Evolutionary conservation across 2,888 invertebrate genomes (phyloP), one percentile per base, ranked within the genome.

Genomic region (Ecliptopera silaceata): DNA sequence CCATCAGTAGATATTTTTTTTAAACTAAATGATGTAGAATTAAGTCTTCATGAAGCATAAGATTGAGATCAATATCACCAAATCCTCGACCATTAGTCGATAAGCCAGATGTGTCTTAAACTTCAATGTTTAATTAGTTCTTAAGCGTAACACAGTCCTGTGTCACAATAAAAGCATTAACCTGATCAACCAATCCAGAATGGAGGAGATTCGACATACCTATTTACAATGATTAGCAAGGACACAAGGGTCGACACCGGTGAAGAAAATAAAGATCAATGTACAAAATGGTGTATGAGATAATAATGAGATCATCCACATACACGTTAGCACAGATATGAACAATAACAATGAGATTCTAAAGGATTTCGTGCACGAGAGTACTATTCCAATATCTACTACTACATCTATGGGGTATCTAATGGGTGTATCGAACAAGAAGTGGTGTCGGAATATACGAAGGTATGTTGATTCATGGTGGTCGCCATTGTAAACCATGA

Each of bases 121-220:
- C 66, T 54, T 59, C 29, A 50, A 65, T 66, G 64, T 68, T 75
- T 55, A 70, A 79, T 80, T 80, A 84, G 80, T 76, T 73, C 72
- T 68, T 71, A 88, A 87, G 86, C 77, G 75, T 81, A 75, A 68
- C 74, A 70, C 59, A 59, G 38, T 69, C 68, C 8, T 61, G 49
- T 63, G 70, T 79, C 70, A 69, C 67, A 65, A 56, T 59, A 4
- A 59, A 75, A 84, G 82, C 84, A 79, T 80, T 82, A 45, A 53
- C 51, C 58, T 64, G 42, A 41, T 46, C 20, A 61, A 64, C 66
- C 66, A 64, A 64, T 62, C 60, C 59, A 59, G 48, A 46, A 46
- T 36, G 20, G 47, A 44, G 41, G 20, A 36, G 57, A 54, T 51
- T 53, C 46, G 12, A 56, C 61, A 71, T 71, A 71, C 70, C 69